Evolutionary conservation across 2,888 invertebrate species (phyloP).

Genomic region (Cryptocephalus moraei): DNA sequence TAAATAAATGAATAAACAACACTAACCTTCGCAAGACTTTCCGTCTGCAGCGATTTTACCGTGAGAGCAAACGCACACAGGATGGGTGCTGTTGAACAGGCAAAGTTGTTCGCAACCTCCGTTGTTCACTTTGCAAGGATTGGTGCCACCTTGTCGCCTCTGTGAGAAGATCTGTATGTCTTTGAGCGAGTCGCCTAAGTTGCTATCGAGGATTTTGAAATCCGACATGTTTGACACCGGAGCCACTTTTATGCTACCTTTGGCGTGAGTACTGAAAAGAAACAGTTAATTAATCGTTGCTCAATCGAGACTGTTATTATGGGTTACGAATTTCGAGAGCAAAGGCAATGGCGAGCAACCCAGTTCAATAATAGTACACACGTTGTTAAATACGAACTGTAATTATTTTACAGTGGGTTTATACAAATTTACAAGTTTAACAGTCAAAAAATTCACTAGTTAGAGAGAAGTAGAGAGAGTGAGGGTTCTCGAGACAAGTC

Average conservation of each 20-base stretch:
- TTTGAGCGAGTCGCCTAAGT: constrained; percentile 56
- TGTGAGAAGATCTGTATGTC: constrained; percentile 56
- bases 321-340: too few species aligned
- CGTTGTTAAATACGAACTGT: too few species aligned
- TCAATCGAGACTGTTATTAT: neutral
- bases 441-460: too few species aligned
- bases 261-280: constrained; percentile 39
- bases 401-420: too few species aligned
- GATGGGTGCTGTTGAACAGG: constrained; percentile 53
- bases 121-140: constrained; percentile 54
- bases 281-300: neutral
- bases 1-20: too few species aligned
- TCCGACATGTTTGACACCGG: constrained; percentile 49
- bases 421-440: too few species aligned
- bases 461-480: too few species aligned
- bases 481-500: too few species aligned
- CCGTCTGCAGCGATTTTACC: constrained; percentile 59
- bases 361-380: too few species aligned
- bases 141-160: constrained; percentile 45
- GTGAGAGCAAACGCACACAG: constrained; percentile 74
- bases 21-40: constrained; percentile 51
- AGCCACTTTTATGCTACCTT: constrained; percentile 57
- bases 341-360: too few species aligned
- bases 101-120: constrained; percentile 74
- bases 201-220: constrained; percentile 43